Evolutionary conservation across 1,140 invertebrate species (phyloP).

Genomic region (Bombus confusus): DNA sequence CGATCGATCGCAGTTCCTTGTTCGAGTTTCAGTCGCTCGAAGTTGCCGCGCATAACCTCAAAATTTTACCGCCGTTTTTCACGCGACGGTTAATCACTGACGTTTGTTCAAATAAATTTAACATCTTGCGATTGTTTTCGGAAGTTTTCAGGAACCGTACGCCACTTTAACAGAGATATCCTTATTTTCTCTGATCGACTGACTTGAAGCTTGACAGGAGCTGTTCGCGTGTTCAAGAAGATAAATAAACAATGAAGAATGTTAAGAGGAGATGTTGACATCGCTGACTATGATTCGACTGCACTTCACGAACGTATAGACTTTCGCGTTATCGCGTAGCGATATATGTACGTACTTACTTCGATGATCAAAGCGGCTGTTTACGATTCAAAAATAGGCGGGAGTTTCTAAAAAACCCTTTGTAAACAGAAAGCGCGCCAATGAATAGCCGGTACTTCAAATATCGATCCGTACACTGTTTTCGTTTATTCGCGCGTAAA

Average conservation of each 20-base stretch:
- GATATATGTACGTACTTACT: background rate
- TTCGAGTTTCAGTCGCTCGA: background rate
- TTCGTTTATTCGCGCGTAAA: background rate
- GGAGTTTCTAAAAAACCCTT: background rate
- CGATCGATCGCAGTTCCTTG: background rate
- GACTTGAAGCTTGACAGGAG: background rate
- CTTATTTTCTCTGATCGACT: background rate
- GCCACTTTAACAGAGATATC: background rate
- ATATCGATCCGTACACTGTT: background rate
- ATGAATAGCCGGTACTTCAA: background rate
- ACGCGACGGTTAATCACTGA: background rate
- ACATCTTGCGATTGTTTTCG: background rate
- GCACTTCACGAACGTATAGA: background rate
- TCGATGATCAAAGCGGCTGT: background rate
- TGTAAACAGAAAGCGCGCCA: background rate
- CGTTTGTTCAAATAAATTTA: background rate
- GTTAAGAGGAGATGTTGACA: slow-evolving; percentile 1
- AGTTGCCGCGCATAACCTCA: background rate
- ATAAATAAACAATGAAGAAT: background rate
- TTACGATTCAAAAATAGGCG: slow-evolving; percentile 16
- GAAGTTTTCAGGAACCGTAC: background rate
- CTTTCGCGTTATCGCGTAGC: slow-evolving; percentile 1
- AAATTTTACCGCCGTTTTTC: background rate
- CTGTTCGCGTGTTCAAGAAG: background rate
- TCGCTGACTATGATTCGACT: background rate